phyloP scores from a whole-genome alignment of 2,888 invertebrate genomes.

The Rhyacophila evoluta region DNA sequence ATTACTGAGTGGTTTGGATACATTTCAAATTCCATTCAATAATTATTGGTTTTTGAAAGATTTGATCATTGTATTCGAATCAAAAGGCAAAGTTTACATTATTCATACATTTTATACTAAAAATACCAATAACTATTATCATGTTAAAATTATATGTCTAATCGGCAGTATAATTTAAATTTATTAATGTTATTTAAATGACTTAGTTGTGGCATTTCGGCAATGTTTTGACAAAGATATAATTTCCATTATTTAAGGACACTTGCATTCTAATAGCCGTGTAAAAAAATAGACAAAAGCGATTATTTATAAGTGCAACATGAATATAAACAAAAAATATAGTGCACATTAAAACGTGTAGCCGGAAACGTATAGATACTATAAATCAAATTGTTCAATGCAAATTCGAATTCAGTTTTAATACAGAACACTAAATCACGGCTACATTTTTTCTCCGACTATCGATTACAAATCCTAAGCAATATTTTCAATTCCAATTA shows the following conservation, averaged over 20 bases:
- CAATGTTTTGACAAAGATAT: too few species aligned
- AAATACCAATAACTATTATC: too few species aligned
- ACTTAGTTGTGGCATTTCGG: too few species aligned
- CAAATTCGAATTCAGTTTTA: not conserved
- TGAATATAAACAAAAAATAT: not conserved
- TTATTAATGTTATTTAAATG: too few species aligned
- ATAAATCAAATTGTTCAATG: not conserved
- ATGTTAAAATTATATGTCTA: too few species aligned
- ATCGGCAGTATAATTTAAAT: too few species aligned
- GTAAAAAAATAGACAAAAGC: not conserved
- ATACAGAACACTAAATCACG: not conserved
- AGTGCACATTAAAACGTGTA: not conserved
- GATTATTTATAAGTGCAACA: not conserved
- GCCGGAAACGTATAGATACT: not conserved
- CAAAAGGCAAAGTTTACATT: too few species aligned
- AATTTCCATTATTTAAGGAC: not conserved
- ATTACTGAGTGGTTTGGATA: too few species aligned
- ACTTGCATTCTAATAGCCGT: not conserved
- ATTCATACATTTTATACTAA: too few species aligned
- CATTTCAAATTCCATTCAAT: too few species aligned
- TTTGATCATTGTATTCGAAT: too few species aligned
- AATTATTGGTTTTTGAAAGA: too few species aligned
- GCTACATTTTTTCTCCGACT: not conserved
- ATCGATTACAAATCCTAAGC: constrained; percentile 14
- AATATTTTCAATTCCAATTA: constrained; percentile 1